These are phyloP conservation scores for Hoplostethus atlanticus DNA, from an alignment of 2,797 vertebrate genomes.

Conservation along the genomic window DNA sequence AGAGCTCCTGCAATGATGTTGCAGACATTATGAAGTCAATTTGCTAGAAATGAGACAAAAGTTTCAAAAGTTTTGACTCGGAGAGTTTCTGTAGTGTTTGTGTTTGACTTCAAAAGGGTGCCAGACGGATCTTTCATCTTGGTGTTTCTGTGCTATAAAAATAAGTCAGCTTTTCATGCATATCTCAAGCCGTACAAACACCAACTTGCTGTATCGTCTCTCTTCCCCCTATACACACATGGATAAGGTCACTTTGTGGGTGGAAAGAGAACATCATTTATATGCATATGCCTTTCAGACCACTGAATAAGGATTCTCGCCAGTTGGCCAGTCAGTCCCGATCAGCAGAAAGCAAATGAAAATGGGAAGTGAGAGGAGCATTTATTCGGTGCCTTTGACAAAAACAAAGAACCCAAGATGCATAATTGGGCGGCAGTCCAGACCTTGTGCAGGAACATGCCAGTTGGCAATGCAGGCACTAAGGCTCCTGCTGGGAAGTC, in stretches of 20 bases:
- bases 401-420: slow-evolving; percentile 67
- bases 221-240: slow-evolving; percentile 38
- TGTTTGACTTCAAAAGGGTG: slow-evolving; percentile 43
- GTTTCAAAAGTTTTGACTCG: slow-evolving; percentile 32
- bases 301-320: slow-evolving; percentile 39
- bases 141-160: slow-evolving; percentile 32
- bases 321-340: slow-evolving; percentile 57
- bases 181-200: slow-evolving; percentile 39
- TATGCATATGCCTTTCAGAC: slow-evolving; percentile 59
- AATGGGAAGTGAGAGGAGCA: slow-evolving; percentile 62
- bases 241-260: slow-evolving; percentile 60
- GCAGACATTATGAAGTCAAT: slow-evolving; percentile 12
- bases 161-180: slow-evolving; percentile 35
- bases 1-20: slow-evolving; percentile 8
- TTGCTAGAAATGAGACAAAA: slow-evolving; percentile 20
- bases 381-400: slow-evolving; percentile 57
- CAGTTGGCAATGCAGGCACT: slow-evolving; percentile 69
- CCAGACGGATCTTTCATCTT: slow-evolving; percentile 48
- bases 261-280: slow-evolving; percentile 56
- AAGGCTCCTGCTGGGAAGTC: slow-evolving; percentile 62
- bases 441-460: slow-evolving; percentile 61
- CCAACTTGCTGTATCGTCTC: slow-evolving; percentile 11
- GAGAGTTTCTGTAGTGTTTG: slow-evolving; percentile 35
- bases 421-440: slow-evolving; percentile 68
- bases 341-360: slow-evolving; percentile 62